These are phyloP conservation scores for Notolepis coatsorum DNA, from an alignment of 2,797 vertebrate species.

Conservation along the genomic window DNA sequence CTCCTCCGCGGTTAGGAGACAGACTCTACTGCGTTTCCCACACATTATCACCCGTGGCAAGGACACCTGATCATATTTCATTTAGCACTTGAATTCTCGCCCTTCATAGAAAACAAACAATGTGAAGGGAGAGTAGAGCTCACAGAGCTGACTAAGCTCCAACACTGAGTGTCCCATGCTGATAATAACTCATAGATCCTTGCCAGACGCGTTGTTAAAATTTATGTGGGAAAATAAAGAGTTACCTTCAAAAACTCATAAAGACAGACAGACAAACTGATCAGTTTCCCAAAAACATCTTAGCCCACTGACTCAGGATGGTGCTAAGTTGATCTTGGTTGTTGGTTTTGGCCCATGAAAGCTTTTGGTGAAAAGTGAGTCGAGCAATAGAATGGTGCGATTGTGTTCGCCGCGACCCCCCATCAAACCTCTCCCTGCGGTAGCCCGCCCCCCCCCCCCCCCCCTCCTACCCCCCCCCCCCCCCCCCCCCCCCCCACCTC, in stretches of 20 bases:
- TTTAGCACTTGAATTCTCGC: slow-evolving; percentile 36
- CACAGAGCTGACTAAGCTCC: slow-evolving; percentile 4
- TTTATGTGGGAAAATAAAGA: slow-evolving; percentile 6
- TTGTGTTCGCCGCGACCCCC: too few species aligned
- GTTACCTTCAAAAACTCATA: neutral
- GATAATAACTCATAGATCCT: slow-evolving; percentile 15
- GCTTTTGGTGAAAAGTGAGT: too few species aligned
- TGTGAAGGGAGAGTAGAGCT: slow-evolving; percentile 2
- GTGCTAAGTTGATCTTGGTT: too few species aligned
- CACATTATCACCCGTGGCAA: slow-evolving; percentile 28
- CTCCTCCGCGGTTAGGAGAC: too few species aligned
- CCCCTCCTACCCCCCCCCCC: neutral
- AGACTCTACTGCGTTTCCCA: slow-evolving; percentile 26
- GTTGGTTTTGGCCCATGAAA: too few species aligned
- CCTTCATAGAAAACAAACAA: slow-evolving; percentile 42
- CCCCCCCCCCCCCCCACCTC: too few species aligned
- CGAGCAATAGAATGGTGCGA: too few species aligned
- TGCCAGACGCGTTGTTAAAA: slow-evolving; percentile 7
- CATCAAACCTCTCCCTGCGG: too few species aligned
- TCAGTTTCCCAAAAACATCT: too few species aligned
- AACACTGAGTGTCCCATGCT: slow-evolving; percentile 16
- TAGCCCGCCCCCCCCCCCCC: neutral
- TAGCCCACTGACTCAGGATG: too few species aligned
- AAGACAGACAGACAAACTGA: neutral
- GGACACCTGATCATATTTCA: slow-evolving; percentile 38